phyloP scores from a whole-genome alignment of 2,888 invertebrate species.

The Coleophora flavipennella region DNA sequence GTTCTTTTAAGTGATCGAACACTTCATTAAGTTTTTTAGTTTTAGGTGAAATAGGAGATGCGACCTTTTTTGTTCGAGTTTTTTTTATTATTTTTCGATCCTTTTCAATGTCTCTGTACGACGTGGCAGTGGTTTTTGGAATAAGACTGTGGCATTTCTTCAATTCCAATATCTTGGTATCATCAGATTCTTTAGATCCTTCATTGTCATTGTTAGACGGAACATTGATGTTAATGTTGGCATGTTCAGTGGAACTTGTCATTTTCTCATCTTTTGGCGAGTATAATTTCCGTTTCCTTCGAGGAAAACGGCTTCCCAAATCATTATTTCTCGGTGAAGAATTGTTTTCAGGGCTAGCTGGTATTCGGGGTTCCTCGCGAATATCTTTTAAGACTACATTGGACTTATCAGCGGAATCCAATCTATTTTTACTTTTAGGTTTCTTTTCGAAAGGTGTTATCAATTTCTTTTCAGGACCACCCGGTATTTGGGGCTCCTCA shows the following conservation, averaged over 20 bases:
- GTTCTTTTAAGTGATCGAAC: constrained; percentile 43
- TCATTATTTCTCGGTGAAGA: constrained; percentile 1
- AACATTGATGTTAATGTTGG: constrained; percentile 5
- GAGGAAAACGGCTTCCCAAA: constrained; percentile 15
- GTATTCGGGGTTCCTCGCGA: background rate
- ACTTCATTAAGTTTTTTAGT: constrained; percentile 34
- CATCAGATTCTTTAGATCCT: constrained; percentile 8
- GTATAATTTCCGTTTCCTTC: constrained; percentile 50
- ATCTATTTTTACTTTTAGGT: constrained; percentile 1
- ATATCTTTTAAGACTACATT: background rate
- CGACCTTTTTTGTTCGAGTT: constrained; percentile 22
- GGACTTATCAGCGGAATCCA: background rate
- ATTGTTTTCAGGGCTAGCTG: background rate
- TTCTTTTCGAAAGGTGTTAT: background rate
- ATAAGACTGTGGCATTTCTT: constrained; percentile 20
- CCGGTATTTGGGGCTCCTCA: background rate
- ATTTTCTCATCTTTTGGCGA: constrained; percentile 41
- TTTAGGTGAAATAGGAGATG: constrained; percentile 29
- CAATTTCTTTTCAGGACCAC: constrained; percentile 13
- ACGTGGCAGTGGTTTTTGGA: constrained; percentile 27
- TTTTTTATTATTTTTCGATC: constrained; percentile 30
- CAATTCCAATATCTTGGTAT: constrained; percentile 16
- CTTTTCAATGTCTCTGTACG: constrained; percentile 47
- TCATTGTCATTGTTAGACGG: background rate
- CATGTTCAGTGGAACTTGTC: too few relatives aligned